Evolutionary conservation across 2,113 vertebrate genomes (phyloP).

Genomic region (human): GRCh38 chr3:56226001-56226500

Average conservation of each 20-base stretch:
- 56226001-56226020: background rate
- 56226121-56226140: background rate
- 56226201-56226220: background rate
- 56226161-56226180: background rate
- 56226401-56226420: background rate
- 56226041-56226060: background rate
- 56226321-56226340: background rate
- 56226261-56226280: constrained; percentile 3
- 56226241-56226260: background rate
- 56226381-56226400: background rate
- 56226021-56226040: background rate
- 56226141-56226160: background rate
- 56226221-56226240: constrained; percentile 8
- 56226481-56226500: no score
- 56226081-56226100: background rate
- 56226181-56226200: background rate
- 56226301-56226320: background rate
- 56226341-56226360: background rate
- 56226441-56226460: no score
- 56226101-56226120: constrained; percentile 13
- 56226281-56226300: background rate
- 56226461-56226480: no score
- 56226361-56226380: constrained; percentile 27
- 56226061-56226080: background rate
- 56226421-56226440: background rate